phyloP scores from a whole-genome alignment of 1,140 invertebrate species.

The Thalassaphorura encarpata region DNA sequence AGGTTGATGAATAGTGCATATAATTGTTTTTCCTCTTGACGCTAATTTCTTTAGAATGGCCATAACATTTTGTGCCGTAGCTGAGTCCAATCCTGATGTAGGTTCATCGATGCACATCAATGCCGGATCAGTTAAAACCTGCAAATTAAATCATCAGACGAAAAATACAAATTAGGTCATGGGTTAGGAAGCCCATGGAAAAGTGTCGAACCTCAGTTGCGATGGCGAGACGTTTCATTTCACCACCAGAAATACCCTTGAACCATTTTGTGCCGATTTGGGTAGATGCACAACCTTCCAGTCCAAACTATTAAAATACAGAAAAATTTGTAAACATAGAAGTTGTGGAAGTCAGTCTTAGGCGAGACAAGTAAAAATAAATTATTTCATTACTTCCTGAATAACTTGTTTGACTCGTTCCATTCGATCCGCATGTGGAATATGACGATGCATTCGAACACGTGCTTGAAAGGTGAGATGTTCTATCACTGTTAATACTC shows the following conservation, averaged over 20 bases:
- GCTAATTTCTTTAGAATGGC: conserved; percentile 65
- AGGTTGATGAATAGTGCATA: conserved; percentile 36
- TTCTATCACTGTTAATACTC: conserved; percentile 76
- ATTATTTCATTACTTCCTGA: conserved; percentile 65
- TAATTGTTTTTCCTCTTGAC: conserved; percentile 39
- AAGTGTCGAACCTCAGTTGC: conserved; percentile 92
- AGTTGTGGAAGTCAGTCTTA: no score
- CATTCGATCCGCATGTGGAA: conserved; percentile 62
- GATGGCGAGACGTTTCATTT: conserved; percentile 85
- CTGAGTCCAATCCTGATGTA: conserved; percentile 76
- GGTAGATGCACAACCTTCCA: conserved; percentile 75
- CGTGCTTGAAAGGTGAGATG: conserved; percentile 85
- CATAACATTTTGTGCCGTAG: conserved; percentile 80
- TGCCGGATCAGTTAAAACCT: conserved; percentile 84
- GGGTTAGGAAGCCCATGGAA: no score
- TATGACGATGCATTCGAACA: conserved; percentile 75
- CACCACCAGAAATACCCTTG: conserved; percentile 89
- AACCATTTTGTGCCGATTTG: conserved; percentile 72
- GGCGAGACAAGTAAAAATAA: no score
- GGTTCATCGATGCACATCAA: conserved; percentile 95
- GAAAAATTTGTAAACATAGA: no score
- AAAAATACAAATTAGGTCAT: no score
- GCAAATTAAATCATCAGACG: no score
- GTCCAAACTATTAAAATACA: conserved; percentile 55
- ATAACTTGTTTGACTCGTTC: conserved; percentile 80